These are phyloP conservation scores for Arvicanthis niloticus DNA, from an alignment of 2,113 vertebrate species.

Conservation along the genomic window DNA sequence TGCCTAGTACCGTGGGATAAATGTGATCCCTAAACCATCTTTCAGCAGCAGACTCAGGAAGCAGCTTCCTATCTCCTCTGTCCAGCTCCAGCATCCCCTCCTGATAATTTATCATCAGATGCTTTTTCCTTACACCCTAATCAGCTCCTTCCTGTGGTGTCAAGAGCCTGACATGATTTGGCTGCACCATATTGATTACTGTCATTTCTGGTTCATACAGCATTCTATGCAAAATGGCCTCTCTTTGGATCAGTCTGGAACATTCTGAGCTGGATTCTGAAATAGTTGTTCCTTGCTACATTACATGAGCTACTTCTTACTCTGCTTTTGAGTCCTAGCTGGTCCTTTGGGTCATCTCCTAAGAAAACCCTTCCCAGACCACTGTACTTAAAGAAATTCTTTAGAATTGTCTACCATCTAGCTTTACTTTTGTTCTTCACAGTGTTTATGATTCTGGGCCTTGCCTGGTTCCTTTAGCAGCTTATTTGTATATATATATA, in stretches of 20 bases:
- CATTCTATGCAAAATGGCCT: background rate
- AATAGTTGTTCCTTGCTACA: background rate
- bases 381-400: background rate
- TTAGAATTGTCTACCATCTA: background rate
- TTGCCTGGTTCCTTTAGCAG: background rate
- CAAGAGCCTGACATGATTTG: background rate
- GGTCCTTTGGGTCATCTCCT: background rate
- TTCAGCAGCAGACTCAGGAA: background rate
- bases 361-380: background rate
- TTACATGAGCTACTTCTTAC: background rate
- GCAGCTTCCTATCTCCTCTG: background rate
- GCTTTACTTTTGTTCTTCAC: background rate
- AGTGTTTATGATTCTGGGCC: background rate
- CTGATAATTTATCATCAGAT: background rate
- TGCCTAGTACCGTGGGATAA: background rate
- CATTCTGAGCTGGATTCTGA: background rate
- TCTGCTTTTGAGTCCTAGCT: background rate
- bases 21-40: background rate
- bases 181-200: background rate
- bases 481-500: too few relatives aligned
- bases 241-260: background rate
- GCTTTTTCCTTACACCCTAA: background rate
- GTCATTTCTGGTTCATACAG: background rate
- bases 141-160: background rate
- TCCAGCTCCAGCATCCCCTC: accelerated